Base-by-base conservation (phyloP, 2,888 invertebrate genomes). In the Leucozona laternaria region DNA sequence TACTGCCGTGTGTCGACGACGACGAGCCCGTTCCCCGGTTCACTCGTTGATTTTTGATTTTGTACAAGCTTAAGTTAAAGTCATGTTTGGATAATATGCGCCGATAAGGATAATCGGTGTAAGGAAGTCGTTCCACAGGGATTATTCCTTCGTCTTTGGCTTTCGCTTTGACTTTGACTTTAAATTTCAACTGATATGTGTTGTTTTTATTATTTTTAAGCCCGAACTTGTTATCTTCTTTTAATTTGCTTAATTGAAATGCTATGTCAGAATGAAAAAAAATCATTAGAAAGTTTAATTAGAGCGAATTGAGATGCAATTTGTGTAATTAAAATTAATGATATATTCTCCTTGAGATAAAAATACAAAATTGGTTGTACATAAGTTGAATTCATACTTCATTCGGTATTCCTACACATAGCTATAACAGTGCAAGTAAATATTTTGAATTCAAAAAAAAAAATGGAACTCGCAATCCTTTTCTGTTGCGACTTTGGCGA, bases 81-180 rank as follows among this genome's bases (percentile, higher is more conserved):
- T 68, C 68, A 45, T 77, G 77, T 77, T 80, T 68, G 85, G 85
- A 80, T 85, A 85, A 85, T 85, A 85, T 85, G 80, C 73, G 20
- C 17, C 76, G 84, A 85, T 80, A 85, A 85, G 45, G 77, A 80
- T 78, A 57, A 68, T 85, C 53, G 62, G 72, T 62, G 31, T 72
- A 77, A 77, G 80, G 72, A 72, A 60, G 76, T 76, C 71, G 40
- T 76, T 70, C 17, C 45, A 43, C 58, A 17, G 58, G 64, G 70
- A 70, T 79, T 62, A 68, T 62, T 57, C 28, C 22, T 17, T 22
- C 37, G 57, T 40, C 3, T 34, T 45, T 28, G n/a, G 10, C 3
- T 34, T 45, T 28, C 8, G 8, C 5, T 72, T 55, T 40, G 17
- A 3, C 43, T 62, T 53, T 43, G 25, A 10, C 25, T 28, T 28